These are phyloP conservation scores for Hozukius guyotensis DNA, from an alignment of 2,797 vertebrate species.

Conservation along the genomic window DNA sequence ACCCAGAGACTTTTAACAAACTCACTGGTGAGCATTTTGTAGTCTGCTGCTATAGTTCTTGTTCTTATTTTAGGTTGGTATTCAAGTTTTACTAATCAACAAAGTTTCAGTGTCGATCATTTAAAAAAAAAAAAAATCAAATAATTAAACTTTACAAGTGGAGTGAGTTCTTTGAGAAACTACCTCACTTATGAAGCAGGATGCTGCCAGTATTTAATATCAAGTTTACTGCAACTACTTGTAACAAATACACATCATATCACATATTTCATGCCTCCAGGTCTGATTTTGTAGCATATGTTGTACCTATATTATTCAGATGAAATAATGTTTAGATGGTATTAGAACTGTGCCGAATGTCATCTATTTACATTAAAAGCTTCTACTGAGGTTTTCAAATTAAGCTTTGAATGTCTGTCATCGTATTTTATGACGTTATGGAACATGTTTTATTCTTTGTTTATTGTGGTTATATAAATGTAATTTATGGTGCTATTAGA, in stretches of 20 bases:
- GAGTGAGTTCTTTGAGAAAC: neutral
- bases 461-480: too few relatives aligned
- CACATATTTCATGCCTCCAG: neutral
- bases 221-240: neutral
- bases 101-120: neutral
- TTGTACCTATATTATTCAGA: neutral
- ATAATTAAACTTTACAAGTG: neutral
- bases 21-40: constrained; percentile 42
- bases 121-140: neutral
- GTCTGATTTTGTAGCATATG: neutral
- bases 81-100: neutral
- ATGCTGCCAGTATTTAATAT: neutral
- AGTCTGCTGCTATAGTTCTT: neutral
- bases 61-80: neutral
- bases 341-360: neutral
- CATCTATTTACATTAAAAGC: too few relatives aligned
- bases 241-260: neutral
- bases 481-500: too few relatives aligned
- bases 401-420: neutral
- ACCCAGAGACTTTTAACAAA: constrained; percentile 14
- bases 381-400: neutral
- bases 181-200: neutral
- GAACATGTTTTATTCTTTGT: too few relatives aligned
- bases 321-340: neutral
- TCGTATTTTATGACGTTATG: neutral